phyloP scores from a whole-genome alignment of 2,888 invertebrate species.

The Folsomia candida region DNA sequence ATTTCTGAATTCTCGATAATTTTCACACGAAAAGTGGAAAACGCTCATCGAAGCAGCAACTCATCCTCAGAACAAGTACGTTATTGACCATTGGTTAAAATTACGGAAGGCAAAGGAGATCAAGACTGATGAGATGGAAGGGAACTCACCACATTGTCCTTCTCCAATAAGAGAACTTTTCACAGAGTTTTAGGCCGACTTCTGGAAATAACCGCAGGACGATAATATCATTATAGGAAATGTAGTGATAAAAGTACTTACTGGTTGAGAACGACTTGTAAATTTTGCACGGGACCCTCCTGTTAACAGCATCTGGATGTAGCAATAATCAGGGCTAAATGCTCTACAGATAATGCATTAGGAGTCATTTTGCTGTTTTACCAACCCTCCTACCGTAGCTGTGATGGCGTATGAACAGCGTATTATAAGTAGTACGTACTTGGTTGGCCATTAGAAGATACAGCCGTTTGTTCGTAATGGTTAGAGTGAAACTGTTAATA shows the following conservation, averaged over 20 bases:
- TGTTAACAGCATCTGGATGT: neutral
- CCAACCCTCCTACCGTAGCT: neutral
- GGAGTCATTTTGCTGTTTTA: neutral
- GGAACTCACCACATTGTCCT: too few relatives aligned
- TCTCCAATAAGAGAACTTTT: neutral
- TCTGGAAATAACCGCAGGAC: neutral
- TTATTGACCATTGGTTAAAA: neutral
- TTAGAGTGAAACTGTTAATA: neutral
- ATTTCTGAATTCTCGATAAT: too few relatives aligned
- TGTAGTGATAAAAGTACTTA: constrained; percentile 14
- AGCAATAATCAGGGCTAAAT: constrained; percentile 14
- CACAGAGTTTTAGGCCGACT: constrained; percentile 1
- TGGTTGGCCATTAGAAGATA: too few relatives aligned
- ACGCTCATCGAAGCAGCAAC: too few relatives aligned
- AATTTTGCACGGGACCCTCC: constrained; percentile 1
- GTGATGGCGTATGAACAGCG: too few relatives aligned
- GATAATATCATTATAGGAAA: constrained; percentile 10
- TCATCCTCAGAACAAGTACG: neutral
- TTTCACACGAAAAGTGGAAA: too few relatives aligned
- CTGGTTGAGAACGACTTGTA: neutral
- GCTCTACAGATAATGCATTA: constrained; percentile 13
- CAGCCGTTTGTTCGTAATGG: neutral
- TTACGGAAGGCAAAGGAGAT: neutral
- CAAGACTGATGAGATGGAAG: too few relatives aligned
- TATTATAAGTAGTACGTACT: too few relatives aligned